A percentile compares a stretch with the other conserved stretches of the same genome.
These are phyloP conservation scores for Trichoplusia ni DNA, from an alignment of 1,140 invertebrate genomes.

Conservation along the genomic window DNA sequence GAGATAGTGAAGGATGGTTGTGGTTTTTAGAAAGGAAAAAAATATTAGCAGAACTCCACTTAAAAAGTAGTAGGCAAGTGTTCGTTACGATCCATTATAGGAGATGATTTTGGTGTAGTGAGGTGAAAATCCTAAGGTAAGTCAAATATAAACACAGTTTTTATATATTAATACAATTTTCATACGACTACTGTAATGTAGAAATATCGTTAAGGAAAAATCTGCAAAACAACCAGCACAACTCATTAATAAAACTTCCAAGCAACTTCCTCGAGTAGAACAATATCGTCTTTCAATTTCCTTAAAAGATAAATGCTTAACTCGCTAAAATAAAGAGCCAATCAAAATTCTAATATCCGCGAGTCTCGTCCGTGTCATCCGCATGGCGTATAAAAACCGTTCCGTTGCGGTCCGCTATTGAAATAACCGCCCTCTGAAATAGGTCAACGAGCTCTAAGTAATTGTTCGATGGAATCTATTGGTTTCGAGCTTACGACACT, in stretches of 20 bases:
- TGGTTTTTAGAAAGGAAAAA: not conserved
- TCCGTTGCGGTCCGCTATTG: constrained; percentile 32
- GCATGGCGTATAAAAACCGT: constrained; percentile 34
- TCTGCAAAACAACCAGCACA: too few relatives aligned
- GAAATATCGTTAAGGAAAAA: too few relatives aligned
- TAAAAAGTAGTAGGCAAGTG: too few relatives aligned
- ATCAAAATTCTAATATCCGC: constrained; percentile 40
- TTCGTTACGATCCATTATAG: too few relatives aligned
- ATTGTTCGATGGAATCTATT: constrained; percentile 53
- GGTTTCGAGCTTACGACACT: constrained; percentile 28
- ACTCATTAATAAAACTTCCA: not conserved
- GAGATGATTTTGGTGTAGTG: too few relatives aligned
- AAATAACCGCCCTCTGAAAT: constrained; percentile 52
- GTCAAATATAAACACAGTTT: too few relatives aligned
- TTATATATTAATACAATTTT: too few relatives aligned
- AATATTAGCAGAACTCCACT: too few relatives aligned
- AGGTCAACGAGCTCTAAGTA: constrained; percentile 62
- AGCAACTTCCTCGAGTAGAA: not conserved
- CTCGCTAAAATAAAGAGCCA: constrained; percentile 30
- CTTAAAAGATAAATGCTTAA: constrained; percentile 21
- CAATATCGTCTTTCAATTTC: constrained; percentile 17
- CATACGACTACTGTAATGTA: too few relatives aligned
- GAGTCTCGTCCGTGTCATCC: constrained; percentile 31
- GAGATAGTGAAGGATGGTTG: not conserved
- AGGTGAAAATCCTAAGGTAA: too few relatives aligned